These are phyloP conservation scores for Empis stercorea DNA, from an alignment of 2,888 invertebrate genomes.

Conservation along the genomic window DNA sequence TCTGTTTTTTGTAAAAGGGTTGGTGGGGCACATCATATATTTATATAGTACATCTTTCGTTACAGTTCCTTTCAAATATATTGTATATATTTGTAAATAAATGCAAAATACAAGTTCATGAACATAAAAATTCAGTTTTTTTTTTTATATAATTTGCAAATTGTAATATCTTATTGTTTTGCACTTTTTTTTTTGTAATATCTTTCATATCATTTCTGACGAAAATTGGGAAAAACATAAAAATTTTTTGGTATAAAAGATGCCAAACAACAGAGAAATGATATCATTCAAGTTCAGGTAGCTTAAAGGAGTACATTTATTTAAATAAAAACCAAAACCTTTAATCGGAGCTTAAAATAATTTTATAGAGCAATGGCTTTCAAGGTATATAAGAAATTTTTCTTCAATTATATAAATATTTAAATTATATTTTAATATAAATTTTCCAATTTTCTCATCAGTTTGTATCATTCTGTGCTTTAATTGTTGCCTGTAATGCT, in stretches of 20 bases:
- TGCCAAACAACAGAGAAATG: not conserved
- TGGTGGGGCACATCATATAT: too few relatives aligned
- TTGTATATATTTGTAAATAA: not conserved
- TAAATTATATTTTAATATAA: not conserved
- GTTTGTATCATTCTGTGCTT: not conserved
- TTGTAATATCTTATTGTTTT: not conserved
- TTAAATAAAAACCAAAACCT: too few relatives aligned
- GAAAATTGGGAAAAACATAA: too few relatives aligned
- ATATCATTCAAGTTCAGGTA: conserved; percentile 7
- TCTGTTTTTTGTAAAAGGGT: too few relatives aligned
- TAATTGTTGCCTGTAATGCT: not conserved
- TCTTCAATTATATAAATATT: not conserved
- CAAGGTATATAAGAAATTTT: conserved; percentile 2
- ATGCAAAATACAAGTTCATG: too few relatives aligned
- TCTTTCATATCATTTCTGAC: not conserved
- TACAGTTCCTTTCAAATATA: too few relatives aligned
- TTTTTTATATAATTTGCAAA: too few relatives aligned
- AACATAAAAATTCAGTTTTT: too few relatives aligned
- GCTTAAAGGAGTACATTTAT: conserved; percentile 1
- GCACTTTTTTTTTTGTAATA: not conserved
- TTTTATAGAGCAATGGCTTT: conserved; percentile 7
- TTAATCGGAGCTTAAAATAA: not conserved
- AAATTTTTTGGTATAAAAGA: conserved; percentile 7
- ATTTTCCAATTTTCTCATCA: not conserved
- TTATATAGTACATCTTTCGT: too few relatives aligned